Conservation (phyloP, 2,797 vertebrate species). For the Hybognathus amarus region DNA sequence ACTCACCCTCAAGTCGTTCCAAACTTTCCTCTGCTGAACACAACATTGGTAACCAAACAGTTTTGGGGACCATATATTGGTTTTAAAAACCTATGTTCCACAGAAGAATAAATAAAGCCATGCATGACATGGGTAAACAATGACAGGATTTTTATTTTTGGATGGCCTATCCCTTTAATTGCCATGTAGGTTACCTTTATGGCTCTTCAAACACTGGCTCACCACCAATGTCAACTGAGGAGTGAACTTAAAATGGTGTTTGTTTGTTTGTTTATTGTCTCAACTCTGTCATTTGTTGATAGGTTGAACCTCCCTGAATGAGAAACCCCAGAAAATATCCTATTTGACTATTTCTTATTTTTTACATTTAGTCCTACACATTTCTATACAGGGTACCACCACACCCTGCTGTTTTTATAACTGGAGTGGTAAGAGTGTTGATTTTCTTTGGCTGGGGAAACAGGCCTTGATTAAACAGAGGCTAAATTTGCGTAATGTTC, state of each 20-base stretch:
- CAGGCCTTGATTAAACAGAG: slow-evolving; percentile 21
- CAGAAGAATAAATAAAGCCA: background rate
- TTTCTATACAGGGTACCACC: slow-evolving; percentile 7
- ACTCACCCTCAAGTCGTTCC: background rate
- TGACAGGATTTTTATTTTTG: background rate
- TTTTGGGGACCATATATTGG: background rate
- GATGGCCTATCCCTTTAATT: background rate
- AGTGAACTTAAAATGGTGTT: background rate
- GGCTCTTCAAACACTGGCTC: background rate
- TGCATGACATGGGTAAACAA: background rate
- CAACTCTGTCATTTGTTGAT: background rate
- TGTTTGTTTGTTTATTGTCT: background rate
- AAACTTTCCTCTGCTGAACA: background rate
- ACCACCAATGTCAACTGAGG: background rate
- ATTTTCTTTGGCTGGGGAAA: slow-evolving; percentile 29
- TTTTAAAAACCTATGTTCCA: background rate
- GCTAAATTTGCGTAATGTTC: slow-evolving; percentile 42
- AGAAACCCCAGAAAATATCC: background rate
- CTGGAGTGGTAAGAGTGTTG: slow-evolving; percentile 13
- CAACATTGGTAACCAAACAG: too few relatives aligned
- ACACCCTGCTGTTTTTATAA: slow-evolving; percentile 41
- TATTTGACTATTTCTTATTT: background rate
- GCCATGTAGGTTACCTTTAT: background rate
- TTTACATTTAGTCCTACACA: background rate
- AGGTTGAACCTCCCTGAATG: background rate